Evolutionary conservation across 2,888 invertebrate genomes (phyloP).

Genomic region (Eupithecia dodoneata): DNA sequence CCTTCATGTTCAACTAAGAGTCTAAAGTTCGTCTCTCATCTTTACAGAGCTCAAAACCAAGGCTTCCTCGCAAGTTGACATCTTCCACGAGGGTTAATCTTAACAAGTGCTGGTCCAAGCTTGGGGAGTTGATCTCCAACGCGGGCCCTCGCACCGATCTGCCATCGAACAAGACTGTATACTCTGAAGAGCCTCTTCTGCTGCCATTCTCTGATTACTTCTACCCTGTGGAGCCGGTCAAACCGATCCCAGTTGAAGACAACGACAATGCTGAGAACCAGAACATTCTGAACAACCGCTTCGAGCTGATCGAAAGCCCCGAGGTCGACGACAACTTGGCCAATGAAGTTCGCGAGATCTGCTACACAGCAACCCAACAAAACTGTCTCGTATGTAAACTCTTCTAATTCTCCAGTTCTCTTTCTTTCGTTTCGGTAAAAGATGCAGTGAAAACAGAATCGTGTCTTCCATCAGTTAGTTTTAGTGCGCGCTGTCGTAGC

Average conservation of each 20-base stretch:
- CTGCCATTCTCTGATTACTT: constrained; percentile 75
- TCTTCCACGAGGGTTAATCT: constrained; percentile 85
- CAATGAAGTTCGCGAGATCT: constrained; percentile 84
- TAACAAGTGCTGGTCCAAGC: constrained; percentile 86
- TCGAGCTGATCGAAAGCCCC: constrained; percentile 69
- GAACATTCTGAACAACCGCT: constrained; percentile 75
- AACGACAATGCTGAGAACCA: constrained; percentile 78
- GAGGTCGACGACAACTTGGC: constrained; percentile 84
- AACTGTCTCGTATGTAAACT: constrained; percentile 79
- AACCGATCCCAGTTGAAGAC: constrained; percentile 73
- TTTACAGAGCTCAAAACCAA: constrained; percentile 83
- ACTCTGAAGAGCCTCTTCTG: constrained; percentile 73
- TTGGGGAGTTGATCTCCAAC: constrained; percentile 83
- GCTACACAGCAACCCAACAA: constrained; percentile 70
- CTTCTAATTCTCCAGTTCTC: constrained; percentile 58
- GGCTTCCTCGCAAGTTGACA: constrained; percentile 83
- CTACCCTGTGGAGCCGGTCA: constrained; percentile 73
- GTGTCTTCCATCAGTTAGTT: constrained; percentile 79
- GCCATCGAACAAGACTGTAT: constrained; percentile 79
- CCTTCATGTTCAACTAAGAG: constrained; percentile 30
- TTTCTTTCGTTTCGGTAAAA: constrained; percentile 60
- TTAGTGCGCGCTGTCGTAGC: constrained; percentile 65
- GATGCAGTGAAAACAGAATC: constrained; percentile 82
- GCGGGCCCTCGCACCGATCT: constrained; percentile 74
- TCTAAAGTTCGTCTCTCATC: constrained; percentile 49